Percentiles rank a stretch among this genome's conserved stretches.
These are phyloP conservation scores for Lysiphlebus fabarum DNA, from an alignment of 1,140 invertebrate species.

Conservation along the genomic window DNA sequence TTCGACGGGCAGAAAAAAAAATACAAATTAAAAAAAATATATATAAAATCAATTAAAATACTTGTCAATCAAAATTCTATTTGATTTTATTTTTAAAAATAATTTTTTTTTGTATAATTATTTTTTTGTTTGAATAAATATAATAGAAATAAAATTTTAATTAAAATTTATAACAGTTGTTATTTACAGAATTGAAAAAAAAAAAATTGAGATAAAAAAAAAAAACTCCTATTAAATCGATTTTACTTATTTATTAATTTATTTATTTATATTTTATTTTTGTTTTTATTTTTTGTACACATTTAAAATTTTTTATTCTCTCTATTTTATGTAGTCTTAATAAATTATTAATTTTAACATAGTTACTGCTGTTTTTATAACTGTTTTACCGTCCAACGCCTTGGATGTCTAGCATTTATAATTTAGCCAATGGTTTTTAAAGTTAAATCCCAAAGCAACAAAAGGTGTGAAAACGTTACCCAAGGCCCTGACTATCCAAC, in stretches of 20 bases:
- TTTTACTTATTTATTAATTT: background rate
- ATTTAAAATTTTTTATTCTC: constrained; percentile 35
- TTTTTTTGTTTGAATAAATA: background rate
- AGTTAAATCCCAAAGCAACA: constrained; percentile 45
- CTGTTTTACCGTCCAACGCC: constrained; percentile 51
- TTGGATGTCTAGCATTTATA: constrained; percentile 47
- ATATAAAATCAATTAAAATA: background rate
- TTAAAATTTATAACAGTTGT: too few species aligned
- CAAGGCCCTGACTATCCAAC: too few species aligned
- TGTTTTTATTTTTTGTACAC: constrained; percentile 37
- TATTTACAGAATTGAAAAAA: too few species aligned
- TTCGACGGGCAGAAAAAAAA: too few species aligned
- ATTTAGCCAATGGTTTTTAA: constrained; percentile 52
- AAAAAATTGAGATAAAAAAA: too few species aligned
- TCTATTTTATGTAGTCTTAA: too few species aligned
- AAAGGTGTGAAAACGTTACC: constrained; percentile 42
- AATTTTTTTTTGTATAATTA: too few species aligned
- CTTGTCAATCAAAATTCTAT: too few species aligned
- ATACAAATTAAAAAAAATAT: background rate
- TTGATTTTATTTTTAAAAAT: too few species aligned
- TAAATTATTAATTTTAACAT: constrained; percentile 55
- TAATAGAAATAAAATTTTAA: too few species aligned
- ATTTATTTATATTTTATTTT: constrained; percentile 8
- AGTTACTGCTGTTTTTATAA: constrained; percentile 56
- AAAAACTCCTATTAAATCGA: too few species aligned